Evolutionary conservation across 2,113 vertebrate genomes (phyloP).

Genomic region (Notechis scutatus): DNA sequence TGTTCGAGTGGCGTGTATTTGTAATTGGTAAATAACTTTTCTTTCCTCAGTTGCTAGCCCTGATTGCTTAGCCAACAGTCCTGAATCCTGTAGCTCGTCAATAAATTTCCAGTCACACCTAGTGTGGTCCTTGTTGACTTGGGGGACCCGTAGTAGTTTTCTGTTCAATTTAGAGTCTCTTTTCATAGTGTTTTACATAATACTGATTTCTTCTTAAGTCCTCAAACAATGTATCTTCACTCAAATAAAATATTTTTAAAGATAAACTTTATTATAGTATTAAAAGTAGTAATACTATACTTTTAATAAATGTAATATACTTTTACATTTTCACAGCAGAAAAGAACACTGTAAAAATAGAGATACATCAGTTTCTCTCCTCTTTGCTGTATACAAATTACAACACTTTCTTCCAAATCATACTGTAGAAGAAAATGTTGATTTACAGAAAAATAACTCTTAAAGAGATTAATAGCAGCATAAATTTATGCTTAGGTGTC

Average conservation of each 20-base stretch:
- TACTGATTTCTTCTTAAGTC: background rate
- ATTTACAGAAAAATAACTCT: background rate
- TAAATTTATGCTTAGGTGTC: background rate
- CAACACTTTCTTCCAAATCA: background rate
- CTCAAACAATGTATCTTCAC: background rate
- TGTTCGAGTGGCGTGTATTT: background rate
- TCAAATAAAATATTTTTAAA: background rate
- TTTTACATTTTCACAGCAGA: background rate
- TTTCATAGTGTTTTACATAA: background rate
- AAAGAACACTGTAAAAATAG: background rate
- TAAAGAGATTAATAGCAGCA: background rate
- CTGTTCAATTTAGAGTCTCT: background rate
- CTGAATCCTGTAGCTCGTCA: background rate
- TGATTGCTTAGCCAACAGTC: background rate
- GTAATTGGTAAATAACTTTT: background rate
- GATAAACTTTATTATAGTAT: background rate
- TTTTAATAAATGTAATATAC: background rate
- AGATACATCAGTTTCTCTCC: background rate
- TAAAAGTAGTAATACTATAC: background rate
- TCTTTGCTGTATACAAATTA: background rate
- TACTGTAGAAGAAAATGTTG: background rate
- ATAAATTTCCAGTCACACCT: background rate
- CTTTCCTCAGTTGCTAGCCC: background rate
- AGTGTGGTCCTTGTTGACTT: background rate
- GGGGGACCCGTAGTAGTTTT: background rate